Conservation (phyloP, 2,113 vertebrate species). For the Bubalus kerabau region DNA sequence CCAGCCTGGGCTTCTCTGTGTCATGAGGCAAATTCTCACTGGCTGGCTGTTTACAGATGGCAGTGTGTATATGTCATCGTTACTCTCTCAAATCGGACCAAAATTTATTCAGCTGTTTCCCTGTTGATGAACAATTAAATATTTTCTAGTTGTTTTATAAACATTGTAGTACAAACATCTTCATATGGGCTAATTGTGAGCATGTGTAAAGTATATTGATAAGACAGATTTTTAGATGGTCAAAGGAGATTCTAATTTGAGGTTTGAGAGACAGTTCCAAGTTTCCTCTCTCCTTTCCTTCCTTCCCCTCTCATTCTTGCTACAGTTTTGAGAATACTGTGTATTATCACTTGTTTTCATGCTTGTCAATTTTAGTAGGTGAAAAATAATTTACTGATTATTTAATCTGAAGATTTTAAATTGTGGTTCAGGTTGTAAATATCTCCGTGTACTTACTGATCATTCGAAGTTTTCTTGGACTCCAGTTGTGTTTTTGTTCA, state of each 20-base stretch:
- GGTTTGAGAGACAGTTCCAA: neutral
- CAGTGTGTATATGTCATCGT: neutral
- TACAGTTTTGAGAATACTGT: neutral
- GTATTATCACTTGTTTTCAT: neutral
- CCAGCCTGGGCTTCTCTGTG: neutral
- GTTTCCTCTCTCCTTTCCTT: neutral
- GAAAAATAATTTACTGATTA: neutral
- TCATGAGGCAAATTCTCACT: fast-evolving
- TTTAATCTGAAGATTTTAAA: neutral
- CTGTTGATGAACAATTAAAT: neutral
- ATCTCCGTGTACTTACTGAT: neutral
- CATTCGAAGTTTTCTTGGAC: neutral
- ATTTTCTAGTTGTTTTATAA: neutral
- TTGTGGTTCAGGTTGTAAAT: neutral
- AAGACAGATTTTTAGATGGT: neutral
- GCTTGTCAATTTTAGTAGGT: neutral
- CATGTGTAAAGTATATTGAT: neutral
- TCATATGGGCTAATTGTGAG: neutral
- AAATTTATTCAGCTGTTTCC: neutral
- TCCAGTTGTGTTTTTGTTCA: neutral
- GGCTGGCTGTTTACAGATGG: neutral
- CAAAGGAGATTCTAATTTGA: neutral
- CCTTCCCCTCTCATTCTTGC: neutral
- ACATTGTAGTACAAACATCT: neutral
- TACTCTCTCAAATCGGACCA: neutral